phyloP scores from a whole-genome alignment of 2,888 invertebrate genomes.

The Heliconius erato region DNA sequence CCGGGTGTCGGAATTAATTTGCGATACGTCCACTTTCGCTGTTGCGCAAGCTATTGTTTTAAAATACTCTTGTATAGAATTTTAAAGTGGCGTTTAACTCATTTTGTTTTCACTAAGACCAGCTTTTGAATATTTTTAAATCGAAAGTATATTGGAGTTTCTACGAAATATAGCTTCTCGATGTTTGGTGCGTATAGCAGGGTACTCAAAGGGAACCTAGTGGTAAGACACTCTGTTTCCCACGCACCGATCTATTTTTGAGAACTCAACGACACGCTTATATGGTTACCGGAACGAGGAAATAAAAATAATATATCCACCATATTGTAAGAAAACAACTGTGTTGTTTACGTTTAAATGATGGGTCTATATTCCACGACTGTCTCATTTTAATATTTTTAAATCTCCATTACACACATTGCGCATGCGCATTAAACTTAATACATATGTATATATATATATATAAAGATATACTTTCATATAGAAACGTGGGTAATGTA shows the following conservation, averaged over 20 bases:
- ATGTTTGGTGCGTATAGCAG: background rate
- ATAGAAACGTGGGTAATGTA: background rate
- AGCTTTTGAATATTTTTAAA: conserved; percentile 1
- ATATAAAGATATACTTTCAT: background rate
- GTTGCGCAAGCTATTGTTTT: conserved; percentile 46
- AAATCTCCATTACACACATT: background rate
- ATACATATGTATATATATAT: background rate
- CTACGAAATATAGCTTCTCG: background rate
- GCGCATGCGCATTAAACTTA: background rate
- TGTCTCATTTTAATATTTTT: background rate
- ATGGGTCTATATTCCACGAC: too few relatives aligned
- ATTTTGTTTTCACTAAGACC: conserved; percentile 31
- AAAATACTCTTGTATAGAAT: conserved; percentile 42
- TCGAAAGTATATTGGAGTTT: background rate
- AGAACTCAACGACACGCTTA: background rate
- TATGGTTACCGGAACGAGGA: background rate
- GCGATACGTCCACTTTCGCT: conserved; percentile 45
- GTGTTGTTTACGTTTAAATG: too few relatives aligned
- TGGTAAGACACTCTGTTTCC: background rate
- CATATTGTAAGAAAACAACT: too few relatives aligned
- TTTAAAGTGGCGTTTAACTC: conserved; percentile 30
- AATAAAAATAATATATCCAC: background rate
- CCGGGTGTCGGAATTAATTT: conserved; percentile 39
- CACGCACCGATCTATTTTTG: background rate
- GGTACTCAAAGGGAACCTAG: background rate